Conservation (phyloP, 2,113 vertebrate genomes). For the Dasypus novemcinctus region DNA sequence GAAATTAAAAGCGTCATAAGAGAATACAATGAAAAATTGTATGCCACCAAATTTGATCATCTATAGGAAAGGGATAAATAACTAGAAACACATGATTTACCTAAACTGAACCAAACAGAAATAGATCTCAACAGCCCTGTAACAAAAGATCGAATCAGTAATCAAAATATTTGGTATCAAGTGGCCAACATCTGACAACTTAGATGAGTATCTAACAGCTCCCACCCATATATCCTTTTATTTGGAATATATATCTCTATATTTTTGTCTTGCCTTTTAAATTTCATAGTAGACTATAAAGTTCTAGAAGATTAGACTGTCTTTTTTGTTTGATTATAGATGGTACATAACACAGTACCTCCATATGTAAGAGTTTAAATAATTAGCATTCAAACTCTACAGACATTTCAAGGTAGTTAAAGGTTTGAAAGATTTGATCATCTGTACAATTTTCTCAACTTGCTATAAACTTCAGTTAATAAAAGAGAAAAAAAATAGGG, state of each 20-base stretch:
- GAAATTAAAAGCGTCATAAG: too few relatives aligned
- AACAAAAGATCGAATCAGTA: too few relatives aligned
- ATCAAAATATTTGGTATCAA: not conserved
- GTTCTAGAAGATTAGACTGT: not conserved
- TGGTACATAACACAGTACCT: not conserved
- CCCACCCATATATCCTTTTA: not conserved
- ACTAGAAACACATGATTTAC: too few relatives aligned
- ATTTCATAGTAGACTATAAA: not conserved
- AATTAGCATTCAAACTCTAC: not conserved
- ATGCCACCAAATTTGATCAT: too few relatives aligned
- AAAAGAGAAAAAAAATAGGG: not conserved
- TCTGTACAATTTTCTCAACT: not conserved
- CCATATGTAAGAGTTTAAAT: not conserved
- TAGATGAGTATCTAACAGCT: not conserved
- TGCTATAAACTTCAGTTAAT: not conserved
- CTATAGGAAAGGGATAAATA: too few relatives aligned
- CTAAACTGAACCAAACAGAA: too few relatives aligned
- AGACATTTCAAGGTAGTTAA: conserved; percentile 36
- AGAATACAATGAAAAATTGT: too few relatives aligned
- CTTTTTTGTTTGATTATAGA: not conserved
- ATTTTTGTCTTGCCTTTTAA: not conserved
- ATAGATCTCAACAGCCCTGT: too few relatives aligned
- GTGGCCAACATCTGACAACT: not conserved
- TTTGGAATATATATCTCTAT: not conserved
- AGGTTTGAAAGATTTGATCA: not conserved